Evolutionary conservation across 2,797 vertebrate species (phyloP).

Genomic region (Loris lydekkerianus): DNA sequence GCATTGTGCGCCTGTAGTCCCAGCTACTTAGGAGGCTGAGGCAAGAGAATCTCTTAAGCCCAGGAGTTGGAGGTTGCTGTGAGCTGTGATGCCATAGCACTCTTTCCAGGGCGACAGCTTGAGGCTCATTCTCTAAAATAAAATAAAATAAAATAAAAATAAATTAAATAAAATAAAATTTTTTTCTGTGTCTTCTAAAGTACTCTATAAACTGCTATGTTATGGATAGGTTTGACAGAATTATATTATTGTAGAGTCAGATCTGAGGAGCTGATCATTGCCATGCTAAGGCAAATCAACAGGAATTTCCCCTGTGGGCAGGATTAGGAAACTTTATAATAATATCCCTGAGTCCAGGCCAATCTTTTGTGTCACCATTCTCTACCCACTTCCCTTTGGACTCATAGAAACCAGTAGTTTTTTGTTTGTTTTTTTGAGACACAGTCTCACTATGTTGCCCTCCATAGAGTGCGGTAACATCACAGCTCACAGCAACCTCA

Average conservation of each 20-base stretch:
- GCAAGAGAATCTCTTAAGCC: too few relatives aligned
- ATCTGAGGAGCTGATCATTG: constrained; percentile 6
- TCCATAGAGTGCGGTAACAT: too few relatives aligned
- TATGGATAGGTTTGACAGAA: constrained; percentile 34
- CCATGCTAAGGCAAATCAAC: constrained; percentile 34
- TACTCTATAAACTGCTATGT: constrained; percentile 18
- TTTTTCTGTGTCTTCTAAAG: neutral
- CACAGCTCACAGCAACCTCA: too few relatives aligned
- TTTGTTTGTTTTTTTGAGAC: neutral
- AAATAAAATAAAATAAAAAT: too few relatives aligned
- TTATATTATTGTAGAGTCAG: neutral
- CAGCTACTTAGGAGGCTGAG: too few relatives aligned
- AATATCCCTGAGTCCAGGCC: constrained; percentile 8
- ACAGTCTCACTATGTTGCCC: neutral
- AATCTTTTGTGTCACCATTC: constrained; percentile 34
- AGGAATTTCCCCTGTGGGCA: constrained; percentile 63
- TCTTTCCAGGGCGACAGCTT: too few relatives aligned
- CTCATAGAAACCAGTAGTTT: neutral
- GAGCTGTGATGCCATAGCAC: too few relatives aligned
- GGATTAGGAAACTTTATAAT: constrained; percentile 48
- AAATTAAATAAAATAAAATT: neutral
- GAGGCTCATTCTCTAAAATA: too few relatives aligned
- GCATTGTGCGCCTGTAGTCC: too few relatives aligned
- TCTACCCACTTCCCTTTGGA: neutral
- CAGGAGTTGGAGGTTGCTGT: too few relatives aligned